Base-by-base conservation (phyloP, 1,140 invertebrate genomes). In the Pinna nobilis region DNA sequence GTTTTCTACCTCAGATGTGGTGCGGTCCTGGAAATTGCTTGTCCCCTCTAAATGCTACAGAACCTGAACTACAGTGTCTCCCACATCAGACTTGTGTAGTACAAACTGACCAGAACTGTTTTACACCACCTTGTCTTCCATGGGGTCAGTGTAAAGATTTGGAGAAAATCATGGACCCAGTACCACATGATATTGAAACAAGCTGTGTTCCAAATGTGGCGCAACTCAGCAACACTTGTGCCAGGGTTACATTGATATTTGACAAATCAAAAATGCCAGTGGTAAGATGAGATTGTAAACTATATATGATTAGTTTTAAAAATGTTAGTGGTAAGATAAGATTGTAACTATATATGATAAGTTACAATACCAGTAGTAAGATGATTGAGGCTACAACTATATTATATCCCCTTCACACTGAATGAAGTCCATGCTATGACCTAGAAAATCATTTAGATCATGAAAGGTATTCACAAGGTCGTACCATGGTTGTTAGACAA, bases 131-230 rank as follows among this genome's bases (percentile, higher is more conserved):
- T 1, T 97, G 96, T 87, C 89, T 91, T 13, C 92, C 94, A 0
- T 94, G 93, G 88, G 96, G 95, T 3, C 94, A 96, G 85, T 97
- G 96, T 82, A 90, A 94, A 28, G 92, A 93, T 6, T 13, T 95
- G 65, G 91, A 94, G 71, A 93, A 91, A 39, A 93, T 93, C 2
- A 91, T 93, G 23, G 90, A 94, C 74, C 93, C 95, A 2, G 93
- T 93, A 18, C 93, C 94, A 0, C 94, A 94, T 0, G 92, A 92
- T 1, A 84, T 95, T 9, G 94, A 94, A 1, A 89, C 92, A 13
- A 91, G 92, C 18, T 97, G 95, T 83, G 94, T 94, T 93, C 95
- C 95, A 0, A 95, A 95, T 82, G 91, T 92, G 77, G 93, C 91
- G 64, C 87, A 89, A 66, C 90, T 92, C 15, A 92, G 92, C 73